Conservation (phyloP, 2,888 invertebrate genomes). For the Eumacrocentrus americanus region DNA sequence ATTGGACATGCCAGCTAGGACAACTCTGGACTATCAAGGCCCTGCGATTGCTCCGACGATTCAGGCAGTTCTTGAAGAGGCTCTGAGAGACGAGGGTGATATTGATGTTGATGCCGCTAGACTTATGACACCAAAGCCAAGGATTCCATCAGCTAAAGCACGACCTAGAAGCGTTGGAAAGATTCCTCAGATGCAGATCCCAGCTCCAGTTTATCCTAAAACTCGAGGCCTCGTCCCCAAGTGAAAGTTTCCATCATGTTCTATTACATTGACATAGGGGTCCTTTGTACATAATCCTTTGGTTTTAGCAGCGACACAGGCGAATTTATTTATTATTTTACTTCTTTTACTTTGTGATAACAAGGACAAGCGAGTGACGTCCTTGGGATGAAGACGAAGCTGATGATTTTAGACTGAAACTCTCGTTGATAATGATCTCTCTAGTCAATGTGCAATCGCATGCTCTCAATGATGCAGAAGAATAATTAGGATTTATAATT, state of each 20-base stretch:
- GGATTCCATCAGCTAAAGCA: conserved; percentile 48
- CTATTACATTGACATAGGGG: background rate
- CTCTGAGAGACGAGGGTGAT: conserved; percentile 57
- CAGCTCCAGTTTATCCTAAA: conserved; percentile 58
- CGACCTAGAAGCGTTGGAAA: conserved; percentile 57
- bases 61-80: conserved; percentile 64
- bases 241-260: conserved; percentile 40
- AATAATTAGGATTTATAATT: background rate
- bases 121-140: conserved; percentile 47
- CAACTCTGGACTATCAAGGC: conserved; percentile 76
- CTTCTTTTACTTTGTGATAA: background rate
- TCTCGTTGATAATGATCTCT: no score
- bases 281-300: background rate
- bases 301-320: background rate
- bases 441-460: conserved; percentile 3
- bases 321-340: background rate
- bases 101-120: conserved; percentile 59
- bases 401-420: no score
- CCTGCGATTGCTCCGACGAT: conserved; percentile 76
- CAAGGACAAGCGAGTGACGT: no score
- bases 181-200: conserved; percentile 55
- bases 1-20: conserved; percentile 77
- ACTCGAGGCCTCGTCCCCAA: conserved; percentile 59
- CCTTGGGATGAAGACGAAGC: background rate
- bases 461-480: background rate